Conservation (phyloP, 2,797 vertebrate genomes). For the Phalanger gymnotis region DNA sequence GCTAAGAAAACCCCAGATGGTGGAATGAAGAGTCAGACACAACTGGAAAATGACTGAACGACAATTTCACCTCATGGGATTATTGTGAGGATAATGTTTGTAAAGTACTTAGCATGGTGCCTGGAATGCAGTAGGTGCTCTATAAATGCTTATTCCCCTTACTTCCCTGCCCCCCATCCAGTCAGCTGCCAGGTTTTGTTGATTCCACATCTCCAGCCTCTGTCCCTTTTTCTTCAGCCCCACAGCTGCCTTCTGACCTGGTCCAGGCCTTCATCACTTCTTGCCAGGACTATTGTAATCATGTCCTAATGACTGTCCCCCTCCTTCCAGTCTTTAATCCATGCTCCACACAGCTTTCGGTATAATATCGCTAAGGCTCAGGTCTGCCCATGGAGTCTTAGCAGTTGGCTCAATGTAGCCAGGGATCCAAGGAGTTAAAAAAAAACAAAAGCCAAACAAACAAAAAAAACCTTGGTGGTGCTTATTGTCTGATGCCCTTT, state of each 20-base stretch:
- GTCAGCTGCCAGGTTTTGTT: neutral
- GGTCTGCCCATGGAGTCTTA: neutral
- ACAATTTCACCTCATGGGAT: neutral
- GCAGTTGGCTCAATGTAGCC: neutral
- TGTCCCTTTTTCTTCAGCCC: neutral
- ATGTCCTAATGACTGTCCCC: neutral
- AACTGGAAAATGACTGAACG: neutral
- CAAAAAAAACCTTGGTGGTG: accelerated
- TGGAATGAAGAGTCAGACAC: neutral
- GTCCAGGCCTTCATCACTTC: neutral
- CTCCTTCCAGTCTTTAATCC: neutral
- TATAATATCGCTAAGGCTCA: neutral
- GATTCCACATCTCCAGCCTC: neutral
- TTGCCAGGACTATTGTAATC: neutral
- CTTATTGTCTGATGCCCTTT: neutral
- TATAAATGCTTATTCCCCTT: neutral
- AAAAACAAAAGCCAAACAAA: too few species aligned
- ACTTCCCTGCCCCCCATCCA: neutral
- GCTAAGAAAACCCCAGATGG: neutral
- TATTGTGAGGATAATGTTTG: neutral
- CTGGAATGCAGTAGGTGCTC: neutral
- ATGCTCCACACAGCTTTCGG: neutral
- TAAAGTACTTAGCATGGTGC: neutral
- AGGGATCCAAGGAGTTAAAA: too few species aligned
- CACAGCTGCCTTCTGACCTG: neutral